Percentiles rank a stretch among this genome's conserved stretches.
phyloP scores from a whole-genome alignment of 2,888 invertebrate species.

The Drosophila aldrichi region DNA sequence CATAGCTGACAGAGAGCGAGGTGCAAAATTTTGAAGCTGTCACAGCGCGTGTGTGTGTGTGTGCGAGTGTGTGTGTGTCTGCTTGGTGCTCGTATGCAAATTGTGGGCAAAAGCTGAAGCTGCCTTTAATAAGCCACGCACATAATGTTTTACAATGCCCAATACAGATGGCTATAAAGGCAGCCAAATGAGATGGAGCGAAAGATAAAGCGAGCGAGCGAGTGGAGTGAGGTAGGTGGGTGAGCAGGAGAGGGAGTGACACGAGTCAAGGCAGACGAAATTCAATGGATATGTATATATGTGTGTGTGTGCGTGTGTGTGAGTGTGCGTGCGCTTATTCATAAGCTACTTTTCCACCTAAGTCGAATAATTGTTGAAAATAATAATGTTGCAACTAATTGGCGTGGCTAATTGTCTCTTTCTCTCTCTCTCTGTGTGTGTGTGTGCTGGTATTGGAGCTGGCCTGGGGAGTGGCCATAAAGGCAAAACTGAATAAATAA shows the following conservation, averaged over 20 bases:
- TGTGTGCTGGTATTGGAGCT: background rate
- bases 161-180: slow-evolving; percentile 17
- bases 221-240: background rate
- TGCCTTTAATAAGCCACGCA: slow-evolving; percentile 65
- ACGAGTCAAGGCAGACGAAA: background rate
- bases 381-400: slow-evolving; percentile 71
- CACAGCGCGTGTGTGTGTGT: slow-evolving; percentile 31
- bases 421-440: background rate
- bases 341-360: slow-evolving; percentile 13
- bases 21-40: slow-evolving; percentile 51
- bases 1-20: slow-evolving; percentile 4
- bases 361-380: slow-evolving; percentile 53
- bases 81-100: slow-evolving; percentile 59
- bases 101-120: slow-evolving; percentile 36
- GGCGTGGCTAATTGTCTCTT: slow-evolving; percentile 63
- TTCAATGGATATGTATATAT: background rate
- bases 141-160: slow-evolving; percentile 61
- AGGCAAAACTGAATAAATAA: slow-evolving; percentile 44
- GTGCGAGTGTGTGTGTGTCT: slow-evolving; percentile 24
- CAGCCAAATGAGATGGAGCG: background rate
- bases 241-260: background rate
- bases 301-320: background rate
- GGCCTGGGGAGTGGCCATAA: slow-evolving; percentile 33
- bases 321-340: background rate
- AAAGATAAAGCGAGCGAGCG: background rate